phyloP scores from a whole-genome alignment of 2,797 vertebrate species.

The Catharus ustulatus region DNA sequence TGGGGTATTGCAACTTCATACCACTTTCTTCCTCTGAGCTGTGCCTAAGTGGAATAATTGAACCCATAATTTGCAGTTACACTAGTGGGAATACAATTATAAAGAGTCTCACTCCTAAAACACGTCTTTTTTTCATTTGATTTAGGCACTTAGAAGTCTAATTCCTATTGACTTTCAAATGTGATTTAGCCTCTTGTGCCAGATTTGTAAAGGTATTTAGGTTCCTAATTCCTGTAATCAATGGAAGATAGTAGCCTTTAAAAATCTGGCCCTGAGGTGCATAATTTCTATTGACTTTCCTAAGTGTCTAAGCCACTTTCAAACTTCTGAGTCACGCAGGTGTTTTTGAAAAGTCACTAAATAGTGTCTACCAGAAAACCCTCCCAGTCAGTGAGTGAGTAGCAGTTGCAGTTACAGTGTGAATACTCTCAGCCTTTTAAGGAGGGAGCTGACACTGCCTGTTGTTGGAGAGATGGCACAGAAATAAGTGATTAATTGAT shows the following conservation, averaged over 20 bases:
- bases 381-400: background rate
- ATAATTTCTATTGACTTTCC: conserved; percentile 70
- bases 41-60: conserved; percentile 63
- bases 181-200: conserved; percentile 66
- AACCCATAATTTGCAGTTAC: conserved; percentile 69
- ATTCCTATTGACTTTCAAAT: conserved; percentile 72
- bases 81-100: conserved; percentile 66
- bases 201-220: conserved; percentile 72
- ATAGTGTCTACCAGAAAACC: background rate
- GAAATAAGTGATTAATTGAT: conserved; percentile 50
- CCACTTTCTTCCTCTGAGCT: conserved; percentile 66
- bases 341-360: conserved; percentile 59
- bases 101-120: conserved; percentile 68
- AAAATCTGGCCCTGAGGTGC: conserved; percentile 66
- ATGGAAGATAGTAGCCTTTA: conserved; percentile 71
- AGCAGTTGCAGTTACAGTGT: background rate
- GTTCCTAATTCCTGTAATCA: conserved; percentile 69
- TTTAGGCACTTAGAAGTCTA: conserved; percentile 65
- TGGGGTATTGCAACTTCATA: conserved; percentile 57
- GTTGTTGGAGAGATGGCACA: conserved; percentile 24
- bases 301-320: conserved; percentile 57
- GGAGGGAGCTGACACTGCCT: conserved; percentile 10
- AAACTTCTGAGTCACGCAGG: conserved; percentile 62
- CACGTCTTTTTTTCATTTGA: conserved; percentile 65
- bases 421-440: conserved; percentile 9